These are phyloP conservation scores for Drosophila ezoana DNA, from an alignment of 2,888 invertebrate genomes.

Conservation along the genomic window DNA sequence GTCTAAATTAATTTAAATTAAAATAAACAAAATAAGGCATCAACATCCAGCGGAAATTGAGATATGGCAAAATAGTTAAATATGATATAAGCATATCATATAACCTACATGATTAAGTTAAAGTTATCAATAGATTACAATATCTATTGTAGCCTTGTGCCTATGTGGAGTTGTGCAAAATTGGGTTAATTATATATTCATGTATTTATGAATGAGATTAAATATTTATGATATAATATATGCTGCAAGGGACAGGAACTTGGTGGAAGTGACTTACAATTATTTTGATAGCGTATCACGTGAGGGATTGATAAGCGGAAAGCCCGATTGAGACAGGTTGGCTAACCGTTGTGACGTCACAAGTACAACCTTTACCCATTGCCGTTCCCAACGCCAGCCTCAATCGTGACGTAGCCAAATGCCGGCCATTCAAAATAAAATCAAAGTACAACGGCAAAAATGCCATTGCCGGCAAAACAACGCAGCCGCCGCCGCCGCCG, in stretches of 20 bases:
- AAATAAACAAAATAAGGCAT: neutral
- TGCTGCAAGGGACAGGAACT: too few species aligned
- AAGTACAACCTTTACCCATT: constrained; percentile 3
- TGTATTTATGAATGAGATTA: constrained; percentile 20
- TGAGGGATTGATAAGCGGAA: constrained; percentile 37
- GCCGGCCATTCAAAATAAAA: constrained; percentile 40
- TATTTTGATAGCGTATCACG: constrained; percentile 9
- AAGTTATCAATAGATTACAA: constrained; percentile 3
- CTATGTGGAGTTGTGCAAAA: neutral
- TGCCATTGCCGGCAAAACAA: constrained; percentile 13
- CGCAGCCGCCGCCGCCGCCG: neutral
- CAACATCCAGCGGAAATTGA: neutral
- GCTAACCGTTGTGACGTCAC: constrained; percentile 40
- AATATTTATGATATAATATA: constrained; percentile 1
- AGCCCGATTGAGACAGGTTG: constrained; percentile 43
- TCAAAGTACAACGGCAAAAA: constrained; percentile 51
- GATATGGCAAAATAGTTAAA: neutral
- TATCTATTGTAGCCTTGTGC: neutral
- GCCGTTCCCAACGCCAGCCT: neutral
- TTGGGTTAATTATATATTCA: constrained; percentile 11
- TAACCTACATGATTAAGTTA: neutral
- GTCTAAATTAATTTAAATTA: neutral
- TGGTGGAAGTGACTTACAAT: constrained; percentile 5
- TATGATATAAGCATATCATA: neutral
- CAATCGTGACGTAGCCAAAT: constrained; percentile 36